These are phyloP conservation scores for Neogale vison DNA, from an alignment of 2,113 vertebrate species.

Conservation along the genomic window DNA sequence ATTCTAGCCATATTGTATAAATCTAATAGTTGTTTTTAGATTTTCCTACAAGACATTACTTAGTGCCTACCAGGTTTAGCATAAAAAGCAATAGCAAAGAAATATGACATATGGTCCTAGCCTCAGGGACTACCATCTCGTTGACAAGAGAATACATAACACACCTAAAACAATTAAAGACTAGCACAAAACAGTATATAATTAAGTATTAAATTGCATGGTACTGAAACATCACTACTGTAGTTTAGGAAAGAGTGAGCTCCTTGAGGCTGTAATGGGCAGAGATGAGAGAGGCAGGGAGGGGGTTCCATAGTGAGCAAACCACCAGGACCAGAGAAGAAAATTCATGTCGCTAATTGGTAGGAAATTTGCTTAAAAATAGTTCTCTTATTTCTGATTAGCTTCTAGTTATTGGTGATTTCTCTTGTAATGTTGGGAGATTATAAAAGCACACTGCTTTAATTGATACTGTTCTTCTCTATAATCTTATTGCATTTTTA, in stretches of 20 bases:
- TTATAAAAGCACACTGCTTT: conserved; percentile 26
- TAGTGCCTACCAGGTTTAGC: background rate
- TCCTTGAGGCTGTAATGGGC: background rate
- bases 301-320: background rate
- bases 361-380: conserved; percentile 36
- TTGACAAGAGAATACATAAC: conserved; percentile 32
- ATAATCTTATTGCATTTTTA: background rate
- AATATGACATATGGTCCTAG: background rate
- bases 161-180: conserved; percentile 31
- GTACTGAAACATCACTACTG: background rate
- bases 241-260: background rate
- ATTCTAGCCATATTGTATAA: conserved; percentile 20
- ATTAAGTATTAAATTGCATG: conserved; percentile 4
- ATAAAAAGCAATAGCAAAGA: conserved; percentile 24
- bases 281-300: background rate
- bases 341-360: background rate
- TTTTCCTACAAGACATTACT: conserved; percentile 9
- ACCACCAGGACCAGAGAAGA: background rate
- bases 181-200: background rate
- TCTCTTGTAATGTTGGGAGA: conserved; percentile 8
- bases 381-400: conserved; percentile 44
- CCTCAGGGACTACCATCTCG: background rate
- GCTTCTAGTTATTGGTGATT: conserved; percentile 19
- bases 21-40: conserved; percentile 1
- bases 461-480: conserved; percentile 14